phyloP scores from a whole-genome alignment of 2,888 invertebrate species.

The Epicampocera succincta region DNA sequence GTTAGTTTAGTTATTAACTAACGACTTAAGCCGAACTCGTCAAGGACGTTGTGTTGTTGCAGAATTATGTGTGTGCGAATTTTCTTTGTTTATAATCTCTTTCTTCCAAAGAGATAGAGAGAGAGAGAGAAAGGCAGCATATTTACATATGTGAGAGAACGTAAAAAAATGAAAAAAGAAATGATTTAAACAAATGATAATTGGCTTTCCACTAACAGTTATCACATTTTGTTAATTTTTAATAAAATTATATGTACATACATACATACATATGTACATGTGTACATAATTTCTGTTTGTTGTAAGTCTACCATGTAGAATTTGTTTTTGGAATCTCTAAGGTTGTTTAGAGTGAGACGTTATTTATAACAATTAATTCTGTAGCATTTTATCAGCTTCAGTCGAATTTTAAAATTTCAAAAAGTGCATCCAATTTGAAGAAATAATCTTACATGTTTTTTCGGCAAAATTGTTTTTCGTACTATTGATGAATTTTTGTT shows the following conservation, averaged over 20 bases:
- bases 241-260: too few relatives aligned
- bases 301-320: neutral
- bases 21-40: conserved; percentile 45
- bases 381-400: too few relatives aligned
- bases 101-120: neutral
- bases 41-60: conserved; percentile 52
- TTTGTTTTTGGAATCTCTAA: neutral
- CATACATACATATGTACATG: too few relatives aligned
- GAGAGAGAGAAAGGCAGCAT: too few relatives aligned
- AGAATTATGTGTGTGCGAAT: neutral
- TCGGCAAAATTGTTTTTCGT: too few relatives aligned
- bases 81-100: conserved; percentile 1
- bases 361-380: too few relatives aligned
- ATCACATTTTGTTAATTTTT: neutral
- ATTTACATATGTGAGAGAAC: too few relatives aligned
- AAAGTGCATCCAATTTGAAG: too few relatives aligned
- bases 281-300: neutral
- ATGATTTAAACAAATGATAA: conserved; percentile 25
- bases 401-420: too few relatives aligned
- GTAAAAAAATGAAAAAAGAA: neutral
- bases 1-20: conserved; percentile 41
- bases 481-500: too few relatives aligned
- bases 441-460: too few relatives aligned
- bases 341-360: too few relatives aligned
- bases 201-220: conserved; percentile 4